A percentile compares a stretch with the other conserved stretches of the same genome.
phyloP scores from a whole-genome alignment of 2,113 vertebrate species.

The Pangasianodon gigas region DNA sequence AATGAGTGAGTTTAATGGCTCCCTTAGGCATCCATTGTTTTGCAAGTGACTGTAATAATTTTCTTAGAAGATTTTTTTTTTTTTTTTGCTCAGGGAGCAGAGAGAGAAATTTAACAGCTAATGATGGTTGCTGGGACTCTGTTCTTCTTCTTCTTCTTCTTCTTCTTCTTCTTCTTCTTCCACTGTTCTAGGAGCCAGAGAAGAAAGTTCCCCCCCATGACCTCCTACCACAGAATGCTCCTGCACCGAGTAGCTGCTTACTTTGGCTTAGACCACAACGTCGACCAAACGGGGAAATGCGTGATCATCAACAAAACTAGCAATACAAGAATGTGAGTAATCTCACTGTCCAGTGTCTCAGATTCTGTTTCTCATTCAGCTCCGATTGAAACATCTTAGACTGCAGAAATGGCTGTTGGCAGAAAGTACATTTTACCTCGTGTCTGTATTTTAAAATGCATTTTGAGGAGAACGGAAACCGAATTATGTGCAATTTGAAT shows the following conservation, averaged over 20 bases:
- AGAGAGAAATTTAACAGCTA: constrained; percentile 31
- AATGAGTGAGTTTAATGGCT: constrained; percentile 85
- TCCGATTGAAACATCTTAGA: constrained; percentile 28
- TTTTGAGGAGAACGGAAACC: constrained; percentile 4
- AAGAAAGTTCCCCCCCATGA: constrained; percentile 98
- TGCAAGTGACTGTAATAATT: neutral
- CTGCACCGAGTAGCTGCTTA: constrained; percentile 96
- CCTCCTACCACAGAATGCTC: constrained; percentile 97
- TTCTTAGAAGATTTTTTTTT: neutral
- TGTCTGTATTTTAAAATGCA: neutral
- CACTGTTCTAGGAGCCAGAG: constrained; percentile 81
- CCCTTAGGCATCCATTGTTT: neutral
- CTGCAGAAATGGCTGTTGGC: constrained; percentile 30
- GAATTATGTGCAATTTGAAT: constrained; percentile 29
- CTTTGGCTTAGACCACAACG: constrained; percentile 98
- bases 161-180: neutral
- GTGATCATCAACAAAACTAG: constrained; percentile 98
- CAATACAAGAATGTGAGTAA: constrained; percentile 96
- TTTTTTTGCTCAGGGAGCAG: neutral
- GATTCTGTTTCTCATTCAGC: constrained; percentile 17
- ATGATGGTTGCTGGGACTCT: constrained; percentile 12
- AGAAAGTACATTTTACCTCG: constrained; percentile 23
- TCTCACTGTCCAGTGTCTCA: neutral
- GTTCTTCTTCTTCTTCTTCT: neutral
- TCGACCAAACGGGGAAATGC: constrained; percentile 95